Evolutionary conservation across 1,140 invertebrate species (phyloP).

Genomic region (Cephus cinctus): DNA sequence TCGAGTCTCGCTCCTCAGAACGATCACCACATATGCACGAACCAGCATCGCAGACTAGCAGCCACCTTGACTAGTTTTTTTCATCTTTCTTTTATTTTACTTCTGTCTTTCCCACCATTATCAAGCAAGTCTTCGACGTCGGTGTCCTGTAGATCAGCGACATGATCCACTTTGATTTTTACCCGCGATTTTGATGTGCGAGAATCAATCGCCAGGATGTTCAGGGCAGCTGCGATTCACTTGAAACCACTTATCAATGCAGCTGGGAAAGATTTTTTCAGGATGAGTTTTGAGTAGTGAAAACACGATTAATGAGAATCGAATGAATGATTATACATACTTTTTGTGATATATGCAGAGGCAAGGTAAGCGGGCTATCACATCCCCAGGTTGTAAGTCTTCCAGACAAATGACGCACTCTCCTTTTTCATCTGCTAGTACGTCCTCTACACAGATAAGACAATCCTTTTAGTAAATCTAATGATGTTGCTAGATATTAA

Average conservation of each 20-base stretch:
- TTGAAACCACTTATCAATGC: conserved; percentile 97
- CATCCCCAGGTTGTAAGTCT: conserved; percentile 90
- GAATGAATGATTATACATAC: conserved; percentile 57
- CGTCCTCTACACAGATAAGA: too few species aligned
- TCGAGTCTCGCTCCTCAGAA: conserved; percentile 31
- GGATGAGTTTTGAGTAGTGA: background rate
- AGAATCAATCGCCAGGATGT: conserved; percentile 87
- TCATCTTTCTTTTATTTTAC: conserved; percentile 28
- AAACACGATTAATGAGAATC: conserved; percentile 1
- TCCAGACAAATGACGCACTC: conserved; percentile 99
- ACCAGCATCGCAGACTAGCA: conserved; percentile 52
- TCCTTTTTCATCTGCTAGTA: conserved; percentile 91
- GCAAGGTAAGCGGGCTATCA: conserved; percentile 96
- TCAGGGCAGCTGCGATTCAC: conserved; percentile 95
- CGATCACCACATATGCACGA: conserved; percentile 38
- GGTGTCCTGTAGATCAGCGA: conserved; percentile 30
- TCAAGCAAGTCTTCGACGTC: conserved; percentile 16
- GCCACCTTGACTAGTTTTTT: conserved; percentile 56
- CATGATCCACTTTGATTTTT: conserved; percentile 29
- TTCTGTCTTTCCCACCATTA: conserved; percentile 18
- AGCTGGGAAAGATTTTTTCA: conserved; percentile 63
- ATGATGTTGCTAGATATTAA: conserved; percentile 5
- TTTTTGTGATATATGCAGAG: conserved; percentile 99
- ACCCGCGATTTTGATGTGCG: conserved; percentile 29
- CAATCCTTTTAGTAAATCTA: conserved; percentile 1